Base-by-base conservation (phyloP, 1,140 invertebrate genomes). In the Notospermus geniculatus region DNA sequence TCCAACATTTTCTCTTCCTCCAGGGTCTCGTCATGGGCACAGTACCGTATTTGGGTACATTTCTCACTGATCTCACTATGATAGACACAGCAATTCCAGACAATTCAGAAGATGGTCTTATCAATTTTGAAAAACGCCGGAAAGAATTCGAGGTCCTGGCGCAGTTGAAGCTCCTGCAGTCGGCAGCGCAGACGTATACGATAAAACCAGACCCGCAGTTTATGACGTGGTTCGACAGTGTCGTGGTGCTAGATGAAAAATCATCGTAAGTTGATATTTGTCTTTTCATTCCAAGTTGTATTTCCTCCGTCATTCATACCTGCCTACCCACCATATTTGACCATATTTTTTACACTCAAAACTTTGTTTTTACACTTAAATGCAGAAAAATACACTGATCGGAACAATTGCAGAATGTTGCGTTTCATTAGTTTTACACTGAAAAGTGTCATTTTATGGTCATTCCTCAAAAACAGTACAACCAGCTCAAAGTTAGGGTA, bases 131-230 rank as follows among this genome's bases (percentile, higher is more conserved):
- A 78, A 99, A 99, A 81, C 87, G 92, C 63, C 83, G 95, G 63
- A 98, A 98, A 83, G 97, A 99, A 82, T 99, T 99, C 81, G 97
- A 99, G 83, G 92, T 99, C 45, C 83, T 99, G 30, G 97, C 97
- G 0, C 95, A 90, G 78, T 95, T 99, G 52, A 92, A 96, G 79
- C 82, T 99, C 57, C 83, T 98, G 5, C 97, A 99, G 61, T 75
- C 73, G 32, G 93, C 97, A n/a, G 95, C 96, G 0, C 95, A 97
- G 78, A 93, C 94, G 1, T 99, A 99, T 76, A 89, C 91, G 73
- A 87, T 99, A 64, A 86, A 85, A 22, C 85, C 87, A 54, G 93
- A 97, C 80, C 82, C 87, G 0, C 83, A 87, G 60, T 97, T 98
- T 77, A 90, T 95, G 78, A 83, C 88, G 41, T 97, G 95, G 95